A percentile compares a stretch with the other conserved stretches of the same genome.
Evolutionary conservation across 2,113 vertebrate genomes (phyloP).

Genomic region (Planiliza haematocheilus): DNA sequence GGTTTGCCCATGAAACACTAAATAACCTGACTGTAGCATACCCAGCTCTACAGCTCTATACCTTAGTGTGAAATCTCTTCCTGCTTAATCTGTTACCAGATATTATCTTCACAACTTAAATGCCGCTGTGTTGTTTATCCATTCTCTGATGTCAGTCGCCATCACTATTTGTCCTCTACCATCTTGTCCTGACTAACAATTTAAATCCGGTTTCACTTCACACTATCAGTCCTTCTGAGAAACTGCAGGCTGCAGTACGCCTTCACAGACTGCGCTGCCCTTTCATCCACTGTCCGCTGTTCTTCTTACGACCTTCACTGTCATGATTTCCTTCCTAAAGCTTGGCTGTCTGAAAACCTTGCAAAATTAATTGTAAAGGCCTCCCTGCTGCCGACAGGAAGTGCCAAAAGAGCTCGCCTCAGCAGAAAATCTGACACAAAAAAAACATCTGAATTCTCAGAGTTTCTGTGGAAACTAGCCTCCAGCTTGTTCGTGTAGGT

Average conservation of each 20-base stretch:
- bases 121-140: no score
- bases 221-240: conserved; percentile 17
- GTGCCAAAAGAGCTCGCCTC: conserved; percentile 4
- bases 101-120: no score
- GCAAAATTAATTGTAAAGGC: conserved; percentile 38
- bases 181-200: not conserved
- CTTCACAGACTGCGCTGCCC: not conserved
- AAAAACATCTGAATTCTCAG: not conserved
- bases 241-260: conserved; percentile 18
- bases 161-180: conserved; percentile 9
- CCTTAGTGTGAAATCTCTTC: no score
- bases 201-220: conserved; percentile 21
- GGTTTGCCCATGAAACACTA: no score
- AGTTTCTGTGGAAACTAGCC: conserved; percentile 1
- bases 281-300: conserved; percentile 26
- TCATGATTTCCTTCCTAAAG: conserved; percentile 34
- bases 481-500: not conserved
- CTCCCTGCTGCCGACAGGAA: conserved; percentile 14
- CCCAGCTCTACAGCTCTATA: no score
- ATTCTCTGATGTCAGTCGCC: not conserved
- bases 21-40: no score
- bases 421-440: not conserved
- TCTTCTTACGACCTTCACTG: conserved; percentile 47
- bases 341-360: conserved; percentile 24
- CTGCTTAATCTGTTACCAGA: no score